These are phyloP conservation scores for Semaprochilodus insignis DNA, from an alignment of 2,797 vertebrate species.

Conservation along the genomic window DNA sequence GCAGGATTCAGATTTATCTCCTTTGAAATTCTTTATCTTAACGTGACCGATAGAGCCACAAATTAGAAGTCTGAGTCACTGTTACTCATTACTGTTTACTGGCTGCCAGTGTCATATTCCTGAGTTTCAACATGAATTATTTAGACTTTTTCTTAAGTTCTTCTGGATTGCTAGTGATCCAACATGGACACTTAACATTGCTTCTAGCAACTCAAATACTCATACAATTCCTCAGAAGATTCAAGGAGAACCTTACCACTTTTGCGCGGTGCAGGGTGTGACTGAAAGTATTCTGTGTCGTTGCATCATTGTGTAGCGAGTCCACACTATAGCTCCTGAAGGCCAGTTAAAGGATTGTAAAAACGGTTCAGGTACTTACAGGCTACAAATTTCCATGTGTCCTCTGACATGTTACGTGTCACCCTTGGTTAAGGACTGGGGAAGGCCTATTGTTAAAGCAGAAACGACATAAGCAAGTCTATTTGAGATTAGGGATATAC, in stretches of 20 bases:
- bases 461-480: too few relatives aligned
- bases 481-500: too few relatives aligned
- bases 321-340: background rate
- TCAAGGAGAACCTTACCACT: background rate
- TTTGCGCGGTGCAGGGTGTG: background rate
- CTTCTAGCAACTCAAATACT: background rate
- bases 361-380: background rate
- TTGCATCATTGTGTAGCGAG: background rate
- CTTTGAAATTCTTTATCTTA: background rate
- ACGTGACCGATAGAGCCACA: background rate
- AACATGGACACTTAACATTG: too few relatives aligned
- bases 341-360: background rate
- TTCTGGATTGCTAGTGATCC: too few relatives aligned
- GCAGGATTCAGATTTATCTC: background rate
- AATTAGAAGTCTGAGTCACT: background rate
- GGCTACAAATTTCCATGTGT: too few relatives aligned
- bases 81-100: background rate
- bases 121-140: background rate
- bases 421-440: too few relatives aligned
- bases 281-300: background rate
- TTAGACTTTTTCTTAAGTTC: background rate
- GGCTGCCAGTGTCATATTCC: background rate
- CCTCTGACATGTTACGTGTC: too few relatives aligned
- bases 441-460: too few relatives aligned
- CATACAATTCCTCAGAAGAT: background rate